Conservation (phyloP, 2,797 vertebrate species). For the Mallotus villosus region DNA sequence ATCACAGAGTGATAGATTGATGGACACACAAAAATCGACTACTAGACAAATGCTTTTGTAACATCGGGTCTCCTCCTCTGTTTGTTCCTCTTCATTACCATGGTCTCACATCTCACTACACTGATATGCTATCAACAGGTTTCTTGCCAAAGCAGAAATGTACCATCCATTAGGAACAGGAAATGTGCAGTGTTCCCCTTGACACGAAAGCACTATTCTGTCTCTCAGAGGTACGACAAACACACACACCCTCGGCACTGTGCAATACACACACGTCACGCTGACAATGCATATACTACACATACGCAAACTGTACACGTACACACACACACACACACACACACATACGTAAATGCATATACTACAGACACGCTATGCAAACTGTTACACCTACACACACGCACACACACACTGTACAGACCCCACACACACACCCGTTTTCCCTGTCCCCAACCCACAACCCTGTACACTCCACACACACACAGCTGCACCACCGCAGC, state of each 20-base stretch:
- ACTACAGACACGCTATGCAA: constrained; percentile 15
- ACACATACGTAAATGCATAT: too few species aligned
- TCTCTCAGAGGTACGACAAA: neutral
- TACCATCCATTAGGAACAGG: constrained; percentile 55
- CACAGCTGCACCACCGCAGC: too few species aligned
- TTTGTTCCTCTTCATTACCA: neutral
- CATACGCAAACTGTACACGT: neutral
- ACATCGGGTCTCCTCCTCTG: too few species aligned
- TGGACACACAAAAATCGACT: constrained; percentile 27
- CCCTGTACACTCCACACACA: too few species aligned
- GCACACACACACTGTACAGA: too few species aligned
- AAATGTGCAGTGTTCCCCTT: constrained; percentile 56
- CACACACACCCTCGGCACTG: too few species aligned
- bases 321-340: constrained; percentile 16
- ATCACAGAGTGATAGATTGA: constrained; percentile 56
- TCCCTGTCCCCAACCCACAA: too few species aligned
- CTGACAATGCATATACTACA: neutral
- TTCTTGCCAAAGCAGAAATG: neutral
- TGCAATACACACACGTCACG: constrained; percentile 13
- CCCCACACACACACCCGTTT: too few species aligned
- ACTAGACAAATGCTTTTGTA: too few species aligned
- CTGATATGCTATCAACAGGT: too few species aligned
- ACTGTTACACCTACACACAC: too few species aligned
- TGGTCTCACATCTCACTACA: too few species aligned
- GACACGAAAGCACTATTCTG: constrained; percentile 39